Base-by-base conservation (phyloP, 1,140 invertebrate species). In the Marisa cornuarietis region DNA sequence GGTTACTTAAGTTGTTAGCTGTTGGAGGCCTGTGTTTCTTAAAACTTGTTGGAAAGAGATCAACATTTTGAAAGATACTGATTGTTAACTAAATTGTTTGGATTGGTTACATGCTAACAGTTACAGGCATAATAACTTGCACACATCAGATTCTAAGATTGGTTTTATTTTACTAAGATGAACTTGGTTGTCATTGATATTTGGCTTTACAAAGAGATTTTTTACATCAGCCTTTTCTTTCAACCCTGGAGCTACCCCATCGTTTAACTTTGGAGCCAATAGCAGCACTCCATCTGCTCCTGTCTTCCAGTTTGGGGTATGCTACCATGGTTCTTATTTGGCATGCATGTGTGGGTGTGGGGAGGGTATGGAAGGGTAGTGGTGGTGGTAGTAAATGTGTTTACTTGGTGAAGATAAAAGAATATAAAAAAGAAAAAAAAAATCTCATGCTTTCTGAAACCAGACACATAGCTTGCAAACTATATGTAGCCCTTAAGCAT, bases 231-330 rank as follows among this genome's bases (percentile, higher is more conserved):
- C 65, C 11, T 77, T 69, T 26, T 54, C 65, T 51, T 77, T 77
- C 24, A 24, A 42, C 3, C 61, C 26, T 26, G 65, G 26, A 6
- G 42, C 65, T 31, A n/a, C 52, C 51, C 65, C 76, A 6, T 52
- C 76, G 4, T 77, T 77, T 49, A 77, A 54, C 76, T 77, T 77
- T 77, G 76, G 76, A 14, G 63, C 20, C 14, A 75, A 75, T 22
- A 75, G 58, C 73, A 76, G 61, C 76, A 76, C 31, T 61, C 62
- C 61, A 49, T 10, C 63, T 18, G 76, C 76, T n/a, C 65, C 76
- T 54, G 63, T 68, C 11, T 77, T 77, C 63, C 63, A 68, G n/a
- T 77, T 77, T 69, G 76, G 76, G 26, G 26, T 31, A 42, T 16
- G 20, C 22, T 51, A 22, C 5, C 62, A 68, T 26, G 66, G 76